Percentiles rank a stretch among this genome's conserved stretches.
Evolutionary conservation across 2,888 invertebrate genomes (phyloP).

Genomic region (Lasioglossum lativentre): DNA sequence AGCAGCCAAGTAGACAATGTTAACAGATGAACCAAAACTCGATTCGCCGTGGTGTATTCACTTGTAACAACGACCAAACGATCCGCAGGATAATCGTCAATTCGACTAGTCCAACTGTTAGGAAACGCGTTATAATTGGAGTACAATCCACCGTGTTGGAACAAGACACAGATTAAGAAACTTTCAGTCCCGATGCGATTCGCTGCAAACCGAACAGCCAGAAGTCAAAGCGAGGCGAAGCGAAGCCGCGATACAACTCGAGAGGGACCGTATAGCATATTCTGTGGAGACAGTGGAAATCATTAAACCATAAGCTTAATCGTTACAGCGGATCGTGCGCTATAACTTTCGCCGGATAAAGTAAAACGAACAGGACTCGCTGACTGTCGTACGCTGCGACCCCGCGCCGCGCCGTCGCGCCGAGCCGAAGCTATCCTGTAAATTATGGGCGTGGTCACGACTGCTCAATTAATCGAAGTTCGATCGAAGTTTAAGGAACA

Average conservation of each 20-base stretch:
- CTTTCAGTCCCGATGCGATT: neutral
- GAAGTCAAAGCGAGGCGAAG: neutral
- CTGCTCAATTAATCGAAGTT: slow-evolving; percentile 22
- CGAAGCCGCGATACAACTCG: too few relatives aligned
- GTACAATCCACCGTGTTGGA: neutral
- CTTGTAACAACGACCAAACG: neutral
- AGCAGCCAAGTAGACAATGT: neutral
- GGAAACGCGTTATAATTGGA: neutral
- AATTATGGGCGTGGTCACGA: neutral
- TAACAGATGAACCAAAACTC: neutral
- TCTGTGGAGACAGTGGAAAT: neutral
- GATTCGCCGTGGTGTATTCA: neutral
- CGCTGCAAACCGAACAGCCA: neutral
- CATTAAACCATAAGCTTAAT: neutral
- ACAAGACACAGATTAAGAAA: slow-evolving; percentile 1
- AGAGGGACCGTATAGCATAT: neutral
- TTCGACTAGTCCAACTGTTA: neutral
- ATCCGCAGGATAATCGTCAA: neutral
- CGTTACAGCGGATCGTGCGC: neutral
- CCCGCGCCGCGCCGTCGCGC: too few relatives aligned
- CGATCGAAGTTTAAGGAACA: slow-evolving; percentile 5
- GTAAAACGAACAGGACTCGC: neutral
- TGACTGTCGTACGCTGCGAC: too few relatives aligned
- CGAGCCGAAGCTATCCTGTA: neutral
- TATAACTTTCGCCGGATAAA: neutral